These are phyloP conservation scores for Lacanobia wlatinum DNA, from an alignment of 2,888 invertebrate genomes.

Conservation along the genomic window DNA sequence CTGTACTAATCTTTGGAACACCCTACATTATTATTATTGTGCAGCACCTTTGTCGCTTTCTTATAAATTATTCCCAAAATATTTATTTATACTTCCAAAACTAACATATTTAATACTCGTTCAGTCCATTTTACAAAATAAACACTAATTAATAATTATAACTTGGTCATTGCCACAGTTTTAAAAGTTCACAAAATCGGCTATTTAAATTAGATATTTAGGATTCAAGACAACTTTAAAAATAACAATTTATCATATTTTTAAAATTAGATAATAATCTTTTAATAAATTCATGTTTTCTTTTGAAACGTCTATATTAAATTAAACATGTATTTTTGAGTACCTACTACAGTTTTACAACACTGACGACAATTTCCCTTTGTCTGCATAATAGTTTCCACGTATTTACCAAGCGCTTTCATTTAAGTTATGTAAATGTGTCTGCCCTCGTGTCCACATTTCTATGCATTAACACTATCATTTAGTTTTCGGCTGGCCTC, in stretches of 20 bases:
- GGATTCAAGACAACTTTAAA: no score
- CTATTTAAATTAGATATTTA: not conserved
- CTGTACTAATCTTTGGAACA: no score
- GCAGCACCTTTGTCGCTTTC: no score
- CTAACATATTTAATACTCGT: no score
- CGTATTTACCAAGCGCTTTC: conserved; percentile 23
- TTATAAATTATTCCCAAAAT: no score
- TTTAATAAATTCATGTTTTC: not conserved
- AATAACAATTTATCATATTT: no score
- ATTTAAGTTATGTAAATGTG: conserved; percentile 51
- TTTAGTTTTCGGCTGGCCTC: conserved; percentile 1
- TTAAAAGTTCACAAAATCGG: not conserved
- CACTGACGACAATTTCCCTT: not conserved
- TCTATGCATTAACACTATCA: conserved; percentile 45
- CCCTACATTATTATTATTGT: no score
- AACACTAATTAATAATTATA: no score
- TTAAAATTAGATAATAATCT: not conserved
- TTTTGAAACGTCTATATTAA: not conserved
- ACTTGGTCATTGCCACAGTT: not conserved
- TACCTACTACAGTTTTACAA: not conserved
- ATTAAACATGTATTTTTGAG: not conserved
- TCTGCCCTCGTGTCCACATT: conserved; percentile 31
- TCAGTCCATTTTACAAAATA: no score
- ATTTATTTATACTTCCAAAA: no score
- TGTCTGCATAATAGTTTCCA: conserved; percentile 25